phyloP scores from a whole-genome alignment of 2,113 vertebrate species.

The Mormyrus lacerda region DNA sequence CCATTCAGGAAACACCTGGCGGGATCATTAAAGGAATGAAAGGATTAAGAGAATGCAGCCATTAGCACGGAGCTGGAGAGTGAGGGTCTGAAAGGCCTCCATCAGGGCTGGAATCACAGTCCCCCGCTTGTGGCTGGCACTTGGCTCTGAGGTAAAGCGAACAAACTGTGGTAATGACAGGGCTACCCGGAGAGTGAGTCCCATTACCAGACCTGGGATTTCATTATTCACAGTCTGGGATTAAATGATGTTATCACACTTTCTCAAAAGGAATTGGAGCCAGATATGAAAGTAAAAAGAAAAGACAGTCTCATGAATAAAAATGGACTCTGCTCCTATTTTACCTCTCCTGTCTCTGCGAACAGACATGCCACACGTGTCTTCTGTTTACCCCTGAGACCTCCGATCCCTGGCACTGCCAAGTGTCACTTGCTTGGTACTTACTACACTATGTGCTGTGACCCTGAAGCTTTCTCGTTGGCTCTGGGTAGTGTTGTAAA shows the following conservation, averaged over 20 bases:
- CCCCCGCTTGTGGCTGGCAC: neutral
- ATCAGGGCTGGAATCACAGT: slow-evolving; percentile 6
- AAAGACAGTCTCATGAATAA: slow-evolving; percentile 34
- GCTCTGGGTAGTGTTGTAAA: neutral
- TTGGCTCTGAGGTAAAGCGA: slow-evolving; percentile 20
- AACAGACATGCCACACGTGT: neutral
- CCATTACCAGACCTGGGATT: slow-evolving; percentile 38
- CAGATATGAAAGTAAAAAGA: slow-evolving; percentile 31
- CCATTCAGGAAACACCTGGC: neutral
- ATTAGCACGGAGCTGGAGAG: neutral
- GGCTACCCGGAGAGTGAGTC: slow-evolving; percentile 1
- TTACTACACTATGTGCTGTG: neutral
- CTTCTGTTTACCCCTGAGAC: neutral
- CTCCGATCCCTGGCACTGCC: neutral
- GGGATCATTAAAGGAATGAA: slow-evolving; percentile 30
- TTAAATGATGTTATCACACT: slow-evolving; percentile 42
- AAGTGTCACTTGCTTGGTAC: neutral
- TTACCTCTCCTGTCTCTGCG: neutral
- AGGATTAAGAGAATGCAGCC: slow-evolving; percentile 12
- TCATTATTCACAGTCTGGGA: slow-evolving; percentile 34
- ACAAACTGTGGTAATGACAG: slow-evolving; percentile 19
- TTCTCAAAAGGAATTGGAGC: slow-evolving; percentile 22
- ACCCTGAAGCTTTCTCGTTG: neutral
- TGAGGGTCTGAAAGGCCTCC: slow-evolving; percentile 20
- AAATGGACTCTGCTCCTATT: neutral